Evolutionary conservation across 1,140 invertebrate species (phyloP).

Genomic region (Stegodyphus mimosarum): DNA sequence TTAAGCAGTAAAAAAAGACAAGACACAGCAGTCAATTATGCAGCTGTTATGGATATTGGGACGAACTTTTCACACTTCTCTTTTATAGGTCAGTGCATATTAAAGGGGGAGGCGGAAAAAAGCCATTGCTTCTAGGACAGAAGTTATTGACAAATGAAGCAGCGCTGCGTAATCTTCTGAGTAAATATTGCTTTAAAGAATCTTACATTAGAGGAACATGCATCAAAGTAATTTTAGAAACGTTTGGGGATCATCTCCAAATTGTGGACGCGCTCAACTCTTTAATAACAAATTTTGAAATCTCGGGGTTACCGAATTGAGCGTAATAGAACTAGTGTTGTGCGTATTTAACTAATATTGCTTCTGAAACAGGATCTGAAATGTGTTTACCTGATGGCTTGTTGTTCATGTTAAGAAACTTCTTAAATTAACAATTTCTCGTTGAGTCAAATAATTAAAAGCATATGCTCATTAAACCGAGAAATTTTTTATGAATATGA

Average conservation of each 20-base stretch:
- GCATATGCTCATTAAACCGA: too few relatives aligned
- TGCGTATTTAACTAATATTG: too few relatives aligned
- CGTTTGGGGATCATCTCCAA: conserved; percentile 2
- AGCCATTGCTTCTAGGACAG: conserved; percentile 38
- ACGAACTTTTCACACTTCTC: conserved; percentile 11
- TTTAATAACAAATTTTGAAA: too few relatives aligned
- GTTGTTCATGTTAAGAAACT: too few relatives aligned
- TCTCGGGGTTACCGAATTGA: too few relatives aligned
- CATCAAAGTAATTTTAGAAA: conserved; percentile 41
- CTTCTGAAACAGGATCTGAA: too few relatives aligned
- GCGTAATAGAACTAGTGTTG: too few relatives aligned
- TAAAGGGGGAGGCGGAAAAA: conserved; percentile 25
- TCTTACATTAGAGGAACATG: conserved; percentile 58
- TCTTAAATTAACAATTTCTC: too few relatives aligned
- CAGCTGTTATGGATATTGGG: conserved; percentile 45
- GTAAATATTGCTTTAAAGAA: conserved; percentile 59
- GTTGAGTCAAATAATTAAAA: too few relatives aligned
- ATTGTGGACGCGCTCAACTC: conserved; percentile 4
- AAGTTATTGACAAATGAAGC: conserved; percentile 58
- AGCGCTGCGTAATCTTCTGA: conserved; percentile 37
- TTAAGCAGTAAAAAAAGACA: conserved; percentile 1
- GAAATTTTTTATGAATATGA: too few relatives aligned
- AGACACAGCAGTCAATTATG: conserved; percentile 36
- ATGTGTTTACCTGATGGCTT: too few relatives aligned
- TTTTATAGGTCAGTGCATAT: conserved; percentile 29